These are phyloP conservation scores for Volucella bombylans DNA, from an alignment of 2,888 invertebrate species.

Conservation along the genomic window DNA sequence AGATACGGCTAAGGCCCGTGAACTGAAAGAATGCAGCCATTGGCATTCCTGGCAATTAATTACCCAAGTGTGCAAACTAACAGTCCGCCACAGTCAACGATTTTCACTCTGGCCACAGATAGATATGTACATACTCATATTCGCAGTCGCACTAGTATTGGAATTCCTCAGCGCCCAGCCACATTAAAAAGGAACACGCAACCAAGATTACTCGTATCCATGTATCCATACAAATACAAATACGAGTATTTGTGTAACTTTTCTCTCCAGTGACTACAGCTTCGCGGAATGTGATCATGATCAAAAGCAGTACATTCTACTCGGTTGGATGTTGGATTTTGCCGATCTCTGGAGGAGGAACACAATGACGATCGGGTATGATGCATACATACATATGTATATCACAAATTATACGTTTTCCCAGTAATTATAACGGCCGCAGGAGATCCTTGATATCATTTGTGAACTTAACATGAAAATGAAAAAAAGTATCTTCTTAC, in stretches of 20 bases:
- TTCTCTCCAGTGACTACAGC: conserved; percentile 39
- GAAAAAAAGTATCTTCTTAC: conserved; percentile 58
- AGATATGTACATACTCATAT: neutral
- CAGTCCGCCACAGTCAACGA: conserved; percentile 56
- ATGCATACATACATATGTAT: conserved; percentile 45
- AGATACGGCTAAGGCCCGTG: conserved; percentile 46
- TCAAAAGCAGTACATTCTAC: conserved; percentile 49
- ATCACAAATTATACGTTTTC: conserved; percentile 45
- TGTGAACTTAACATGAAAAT: neutral
- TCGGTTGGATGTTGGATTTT: conserved; percentile 22
- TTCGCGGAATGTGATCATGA: conserved; percentile 60
- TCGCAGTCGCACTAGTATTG: conserved; percentile 35
- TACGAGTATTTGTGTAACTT: no score
- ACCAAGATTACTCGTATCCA: conserved; percentile 34
- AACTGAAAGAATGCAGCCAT: conserved; percentile 65
- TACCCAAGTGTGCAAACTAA: conserved; percentile 70
- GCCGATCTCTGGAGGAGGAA: conserved; percentile 26
- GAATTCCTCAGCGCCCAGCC: no score
- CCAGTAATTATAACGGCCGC: conserved; percentile 60
- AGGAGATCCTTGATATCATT: conserved; percentile 33
- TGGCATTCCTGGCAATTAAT: conserved; percentile 70
- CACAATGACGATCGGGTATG: conserved; percentile 45
- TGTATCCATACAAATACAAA: no score
- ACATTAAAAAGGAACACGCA: conserved; percentile 38
- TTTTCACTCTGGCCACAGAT: conserved; percentile 16